phyloP scores from a whole-genome alignment of 2,113 vertebrate genomes.

The Anarrhichthys ocellatus region DNA sequence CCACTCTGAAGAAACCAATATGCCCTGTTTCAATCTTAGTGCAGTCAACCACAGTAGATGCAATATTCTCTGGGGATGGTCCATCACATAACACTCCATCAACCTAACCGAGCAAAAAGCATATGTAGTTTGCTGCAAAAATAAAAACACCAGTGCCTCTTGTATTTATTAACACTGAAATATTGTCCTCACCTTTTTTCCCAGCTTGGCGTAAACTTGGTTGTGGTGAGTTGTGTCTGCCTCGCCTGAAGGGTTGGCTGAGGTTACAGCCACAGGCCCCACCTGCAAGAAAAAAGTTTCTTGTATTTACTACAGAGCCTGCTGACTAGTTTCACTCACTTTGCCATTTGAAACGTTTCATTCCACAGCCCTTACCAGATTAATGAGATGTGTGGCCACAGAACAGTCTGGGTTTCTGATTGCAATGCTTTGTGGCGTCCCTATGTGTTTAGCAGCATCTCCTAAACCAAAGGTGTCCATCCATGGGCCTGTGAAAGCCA shows the following conservation, averaged over 20 bases:
- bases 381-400: slow-evolving; percentile 90
- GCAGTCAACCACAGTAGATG: slow-evolving; percentile 94
- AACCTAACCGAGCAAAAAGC: slow-evolving; percentile 78
- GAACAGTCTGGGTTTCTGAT: slow-evolving; percentile 90
- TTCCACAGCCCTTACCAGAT: slow-evolving; percentile 79
- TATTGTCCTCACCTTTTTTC: slow-evolving; percentile 84
- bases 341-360: neutral
- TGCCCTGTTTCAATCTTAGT: slow-evolving; percentile 88
- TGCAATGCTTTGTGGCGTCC: slow-evolving; percentile 89
- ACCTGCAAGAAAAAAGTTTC: slow-evolving; percentile 80
- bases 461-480: slow-evolving; percentile 89
- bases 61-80: slow-evolving; percentile 91
- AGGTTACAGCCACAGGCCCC: slow-evolving; percentile 90
- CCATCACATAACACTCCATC: slow-evolving; percentile 91
- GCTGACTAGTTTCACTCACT: neutral
- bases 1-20: slow-evolving; percentile 90
- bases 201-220: slow-evolving; percentile 91
- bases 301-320: neutral
- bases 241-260: slow-evolving; percentile 92
- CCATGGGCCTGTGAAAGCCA: slow-evolving; percentile 84
- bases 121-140: neutral
- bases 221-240: slow-evolving; percentile 95
- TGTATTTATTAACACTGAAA: slow-evolving; percentile 8
- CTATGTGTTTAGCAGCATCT: slow-evolving; percentile 88
- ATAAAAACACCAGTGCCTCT: neutral